Evolutionary conservation across 92 coral and sea anemone genomes (phyloP).

Genomic region (Actinostola sp.): DNA sequence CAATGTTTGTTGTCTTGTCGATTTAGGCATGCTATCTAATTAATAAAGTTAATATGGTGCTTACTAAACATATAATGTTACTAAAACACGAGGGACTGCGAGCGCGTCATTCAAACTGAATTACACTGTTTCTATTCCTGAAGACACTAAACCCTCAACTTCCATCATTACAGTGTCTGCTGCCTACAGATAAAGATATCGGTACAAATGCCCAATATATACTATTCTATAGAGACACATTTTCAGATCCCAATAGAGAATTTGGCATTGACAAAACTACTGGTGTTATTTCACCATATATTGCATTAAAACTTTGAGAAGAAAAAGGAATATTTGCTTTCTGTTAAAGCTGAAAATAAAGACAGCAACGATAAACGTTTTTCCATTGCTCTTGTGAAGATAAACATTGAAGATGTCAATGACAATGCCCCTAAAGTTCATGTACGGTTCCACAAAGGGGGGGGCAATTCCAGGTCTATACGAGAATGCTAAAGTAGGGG

Average conservation of each 20-base stretch:
- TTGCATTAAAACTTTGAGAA: conserved; percentile 69
- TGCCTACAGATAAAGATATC: conserved; percentile 80
- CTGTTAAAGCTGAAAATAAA: conserved; percentile 74
- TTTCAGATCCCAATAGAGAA: conserved; percentile 53
- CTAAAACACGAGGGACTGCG: too few species aligned
- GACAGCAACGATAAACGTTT: conserved; percentile 19
- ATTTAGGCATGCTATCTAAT: too few species aligned
- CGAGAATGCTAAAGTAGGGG: conserved; percentile 72
- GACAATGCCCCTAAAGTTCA: conserved; percentile 77
- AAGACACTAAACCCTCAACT: conserved; percentile 52
- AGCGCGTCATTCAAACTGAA: too few species aligned
- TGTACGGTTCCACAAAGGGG: conserved; percentile 48
- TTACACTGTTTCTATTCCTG: conserved; percentile 63
- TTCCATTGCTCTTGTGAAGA: conserved; percentile 42
- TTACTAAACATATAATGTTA: too few species aligned
- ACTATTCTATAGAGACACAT: conserved; percentile 61
- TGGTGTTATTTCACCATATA: conserved; percentile 65
- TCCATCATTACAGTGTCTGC: conserved; percentile 75
- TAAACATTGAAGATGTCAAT: conserved; percentile 77
- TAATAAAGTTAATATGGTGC: too few species aligned
- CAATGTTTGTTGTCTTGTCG: too few species aligned
- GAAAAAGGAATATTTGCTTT: conserved; percentile 48
- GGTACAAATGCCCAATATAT: conserved; percentile 76
- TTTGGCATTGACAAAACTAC: conserved; percentile 61
- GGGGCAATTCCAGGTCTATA: conserved; percentile 66